These are phyloP conservation scores for Microcebus griseorufus DNA, from an alignment of 2,113 vertebrate genomes.

Conservation along the genomic window DNA sequence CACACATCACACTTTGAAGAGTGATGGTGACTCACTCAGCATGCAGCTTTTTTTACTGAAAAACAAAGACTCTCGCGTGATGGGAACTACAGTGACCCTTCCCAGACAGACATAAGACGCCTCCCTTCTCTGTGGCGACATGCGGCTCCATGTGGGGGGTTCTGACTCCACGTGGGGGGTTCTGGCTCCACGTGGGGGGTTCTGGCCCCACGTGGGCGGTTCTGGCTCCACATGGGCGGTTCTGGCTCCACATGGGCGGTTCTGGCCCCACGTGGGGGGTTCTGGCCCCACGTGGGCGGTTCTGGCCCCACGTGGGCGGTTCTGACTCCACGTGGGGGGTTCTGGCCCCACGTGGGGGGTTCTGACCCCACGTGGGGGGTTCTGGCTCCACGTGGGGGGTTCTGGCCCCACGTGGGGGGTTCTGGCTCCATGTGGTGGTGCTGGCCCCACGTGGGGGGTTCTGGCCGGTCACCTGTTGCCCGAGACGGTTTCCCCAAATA, in stretches of 20 bases:
- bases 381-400: too few relatives aligned
- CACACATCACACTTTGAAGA: neutral
- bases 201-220: too few relatives aligned
- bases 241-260: neutral
- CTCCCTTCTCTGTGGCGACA: neutral
- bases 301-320: neutral
- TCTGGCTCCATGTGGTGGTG: too few relatives aligned
- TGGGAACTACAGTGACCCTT: neutral
- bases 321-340: too few relatives aligned
- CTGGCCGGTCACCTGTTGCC: neutral
- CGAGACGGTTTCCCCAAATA: constrained; percentile 13
- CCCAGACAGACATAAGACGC: neutral
- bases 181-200: too few relatives aligned
- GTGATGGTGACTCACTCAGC: neutral
- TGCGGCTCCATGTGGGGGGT: neutral
- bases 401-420: neutral
- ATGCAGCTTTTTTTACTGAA: neutral
- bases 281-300: too few relatives aligned
- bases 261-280: neutral
- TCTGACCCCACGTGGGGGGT: neutral
- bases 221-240: too few relatives aligned
- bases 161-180: too few relatives aligned
- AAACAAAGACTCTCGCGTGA: neutral
- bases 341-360: too few relatives aligned
- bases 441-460: neutral